Evolutionary conservation across 2,888 invertebrate genomes (phyloP), one percentile per base, ranked within the genome.

Genomic region (Harpalus rufipes): DNA sequence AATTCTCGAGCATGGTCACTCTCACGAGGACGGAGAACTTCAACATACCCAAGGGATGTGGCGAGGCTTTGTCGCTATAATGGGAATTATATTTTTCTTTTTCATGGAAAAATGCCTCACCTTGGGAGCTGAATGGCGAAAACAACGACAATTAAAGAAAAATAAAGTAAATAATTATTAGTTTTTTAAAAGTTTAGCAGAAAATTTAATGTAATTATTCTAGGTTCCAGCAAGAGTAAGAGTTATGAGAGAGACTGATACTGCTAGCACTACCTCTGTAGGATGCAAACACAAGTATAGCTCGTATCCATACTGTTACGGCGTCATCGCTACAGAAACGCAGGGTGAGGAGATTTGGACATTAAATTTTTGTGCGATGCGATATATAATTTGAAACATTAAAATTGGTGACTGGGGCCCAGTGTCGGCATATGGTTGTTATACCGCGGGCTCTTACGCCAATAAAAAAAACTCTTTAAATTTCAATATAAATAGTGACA

Each of bases 71-170:
- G 95, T 96, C 0, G 96, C 96, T 0, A 94, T 97, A 90, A 89
- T 93, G 81, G 97, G 98, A 0, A 94, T 98, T 2, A 95, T 97
- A 7, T 94, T 97, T 91, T 98, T 98, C 92, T 98, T 98, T 90
- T 94, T 97, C 87, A 96, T 96, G 4, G 98, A 98, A 90, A 95
- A 96, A 89, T 94, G 96, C 0, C 91, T 97, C 41, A 95, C 95
- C 5, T 93, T 97, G 86, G 93, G 96, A 5, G 95, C 96, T 0
- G 96, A 96, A 88, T 96, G 96, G 96, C 93, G 96, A 68, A 96
- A 96, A 88, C 92, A 94, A 61, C 93, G 94, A 32, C 95, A 96
- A 88, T 81, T 88, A n/a, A 94, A 95, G 90, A 92, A 94, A 65
- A 94, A 94, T 86, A 93, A 93, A 90, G 94, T 94, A 58, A 51